phyloP scores from a whole-genome alignment of 2,797 vertebrate species.

The Podarcis lilfordi region DNA sequence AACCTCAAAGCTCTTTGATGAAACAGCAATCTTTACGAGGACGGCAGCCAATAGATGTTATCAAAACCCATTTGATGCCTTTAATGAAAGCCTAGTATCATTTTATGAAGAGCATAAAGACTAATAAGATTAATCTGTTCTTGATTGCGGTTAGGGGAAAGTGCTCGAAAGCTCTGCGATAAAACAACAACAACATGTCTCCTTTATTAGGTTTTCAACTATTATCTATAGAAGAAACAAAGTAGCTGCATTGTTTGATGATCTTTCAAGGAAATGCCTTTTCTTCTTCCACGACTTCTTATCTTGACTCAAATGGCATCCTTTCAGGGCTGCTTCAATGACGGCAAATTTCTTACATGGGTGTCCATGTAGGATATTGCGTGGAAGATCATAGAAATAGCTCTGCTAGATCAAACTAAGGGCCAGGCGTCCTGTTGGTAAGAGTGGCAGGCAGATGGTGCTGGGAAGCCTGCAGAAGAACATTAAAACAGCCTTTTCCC shows the following conservation, averaged over 20 bases:
- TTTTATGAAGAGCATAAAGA: slow-evolving; percentile 6
- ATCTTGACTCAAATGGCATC: neutral
- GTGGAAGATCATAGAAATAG: neutral
- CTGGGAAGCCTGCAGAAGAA: neutral
- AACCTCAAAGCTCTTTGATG: neutral
- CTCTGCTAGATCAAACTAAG: neutral
- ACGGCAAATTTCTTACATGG: no score
- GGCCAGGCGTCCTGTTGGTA: neutral
- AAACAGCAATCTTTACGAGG: neutral
- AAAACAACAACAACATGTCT: neutral
- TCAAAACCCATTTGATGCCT: slow-evolving; percentile 1
- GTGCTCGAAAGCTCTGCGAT: neutral
- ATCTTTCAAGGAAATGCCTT: neutral
- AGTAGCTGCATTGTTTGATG: neutral
- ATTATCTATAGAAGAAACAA: neutral
- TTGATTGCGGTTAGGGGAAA: slow-evolving; percentile 2
- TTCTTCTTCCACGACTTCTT: neutral
- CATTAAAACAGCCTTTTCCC: neutral
- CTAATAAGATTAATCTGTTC: slow-evolving; percentile 12
- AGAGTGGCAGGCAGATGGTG: neutral
- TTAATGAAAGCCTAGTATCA: neutral
- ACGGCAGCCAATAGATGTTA: neutral
- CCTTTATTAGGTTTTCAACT: neutral
- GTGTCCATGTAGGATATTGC: neutral
- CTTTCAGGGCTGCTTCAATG: neutral